Evolutionary conservation across 2,888 invertebrate genomes (phyloP), one percentile per base, ranked within the genome.

Genomic region (Cryptus viduatorius): DNA sequence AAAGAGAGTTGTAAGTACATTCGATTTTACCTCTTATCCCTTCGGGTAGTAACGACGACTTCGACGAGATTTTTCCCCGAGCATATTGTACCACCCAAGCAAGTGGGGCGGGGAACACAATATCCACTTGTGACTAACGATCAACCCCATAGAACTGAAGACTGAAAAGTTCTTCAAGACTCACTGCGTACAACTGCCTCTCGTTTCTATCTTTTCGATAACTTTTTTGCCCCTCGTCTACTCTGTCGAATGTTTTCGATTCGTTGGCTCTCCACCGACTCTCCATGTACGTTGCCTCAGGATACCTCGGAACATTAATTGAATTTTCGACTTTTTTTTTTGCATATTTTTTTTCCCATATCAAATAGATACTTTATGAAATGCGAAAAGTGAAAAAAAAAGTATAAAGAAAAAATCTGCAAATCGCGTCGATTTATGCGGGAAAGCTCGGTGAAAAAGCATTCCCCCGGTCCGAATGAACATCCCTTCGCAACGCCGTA

Each of bases 111-210:
- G 14, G 42, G 64, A 72, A 72, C 65, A 79, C 79, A 79, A 79
- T 79, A 79, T 79, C 79, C 71, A 79, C 79, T 79, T 50, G 79
- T 79, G 79, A 71, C 79, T 79, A 79, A 79, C 79, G 79, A 79
- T 61, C 71, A 68, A 46, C 19, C 42, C 65, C 19, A 8, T 64
- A n/a, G 37, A 50, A 4, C 59, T 14, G n/a, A 7, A 72, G 14
- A 71, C 42, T 64, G 42, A 53, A 72, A 19, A 71, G 16, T 50
- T 72, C 42, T n/a, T 61, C 31, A 7, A 48, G 48, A 14, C 56
- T 24, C 4, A 24, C 56, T 24, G 53, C 50, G 16, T 31, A 53
- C 64, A 71, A 48, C 48, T 44, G 64, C 50, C 56, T 50, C 16
- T 16, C 42, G 10, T 68, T 78, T 65, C 50, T 53, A 50, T 79